phyloP scores from a whole-genome alignment of 2,113 vertebrate species.

The Morone saxatilis region DNA sequence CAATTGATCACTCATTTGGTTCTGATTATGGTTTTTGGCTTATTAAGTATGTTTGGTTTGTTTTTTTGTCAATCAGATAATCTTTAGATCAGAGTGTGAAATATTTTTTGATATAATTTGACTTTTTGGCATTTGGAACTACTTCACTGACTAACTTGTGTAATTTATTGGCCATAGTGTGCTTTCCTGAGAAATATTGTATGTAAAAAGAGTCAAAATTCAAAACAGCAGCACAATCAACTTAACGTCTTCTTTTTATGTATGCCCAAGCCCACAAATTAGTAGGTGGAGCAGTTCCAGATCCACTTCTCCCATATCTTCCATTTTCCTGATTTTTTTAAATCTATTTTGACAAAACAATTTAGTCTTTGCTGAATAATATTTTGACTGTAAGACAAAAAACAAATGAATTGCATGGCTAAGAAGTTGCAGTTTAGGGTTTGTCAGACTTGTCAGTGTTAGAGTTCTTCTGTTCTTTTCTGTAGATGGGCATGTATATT shows the following conservation, averaged over 20 bases:
- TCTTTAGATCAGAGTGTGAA: slow-evolving; percentile 71
- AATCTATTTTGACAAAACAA: slow-evolving; percentile 60
- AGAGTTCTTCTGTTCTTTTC: slow-evolving; percentile 94
- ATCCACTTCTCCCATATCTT: slow-evolving; percentile 79
- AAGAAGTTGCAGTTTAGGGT: slow-evolving; percentile 99
- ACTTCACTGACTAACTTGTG: slow-evolving; percentile 85
- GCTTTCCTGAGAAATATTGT: slow-evolving; percentile 6
- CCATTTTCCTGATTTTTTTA: slow-evolving; percentile 73
- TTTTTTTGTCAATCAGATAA: slow-evolving; percentile 82
- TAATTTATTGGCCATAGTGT: slow-evolving; percentile 29
- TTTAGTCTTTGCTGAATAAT: slow-evolving; percentile 71
- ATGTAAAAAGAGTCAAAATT: background rate
- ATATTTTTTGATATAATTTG: slow-evolving; percentile 82
- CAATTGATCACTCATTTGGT: slow-evolving; percentile 72
- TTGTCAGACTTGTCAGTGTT: slow-evolving; percentile 99
- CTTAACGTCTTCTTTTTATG: background rate
- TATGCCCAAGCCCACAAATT: slow-evolving; percentile 71
- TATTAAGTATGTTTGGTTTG: slow-evolving; percentile 89
- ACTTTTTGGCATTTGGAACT: slow-evolving; percentile 88
- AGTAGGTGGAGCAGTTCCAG: slow-evolving; percentile 90
- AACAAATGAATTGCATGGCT: slow-evolving; percentile 92
- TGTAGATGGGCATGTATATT: slow-evolving; percentile 99
- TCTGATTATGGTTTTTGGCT: slow-evolving; percentile 84
- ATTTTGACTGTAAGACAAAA: slow-evolving; percentile 64
- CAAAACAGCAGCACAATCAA: background rate